Evolutionary conservation across 2,888 invertebrate species (phyloP).

Genomic region (Phrixothrix hirtus): DNA sequence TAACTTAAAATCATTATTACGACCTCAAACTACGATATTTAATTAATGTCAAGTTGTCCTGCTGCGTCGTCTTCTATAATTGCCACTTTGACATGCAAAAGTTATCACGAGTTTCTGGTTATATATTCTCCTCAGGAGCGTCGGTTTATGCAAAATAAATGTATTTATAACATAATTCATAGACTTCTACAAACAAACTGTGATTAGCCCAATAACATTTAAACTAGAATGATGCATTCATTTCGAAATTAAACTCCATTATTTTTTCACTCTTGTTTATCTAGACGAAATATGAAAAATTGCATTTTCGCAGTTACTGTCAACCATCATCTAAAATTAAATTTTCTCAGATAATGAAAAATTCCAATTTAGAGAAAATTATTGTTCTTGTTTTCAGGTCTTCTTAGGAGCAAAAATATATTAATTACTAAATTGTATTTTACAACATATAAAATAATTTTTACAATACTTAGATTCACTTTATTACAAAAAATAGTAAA

Average conservation of each 20-base stretch:
- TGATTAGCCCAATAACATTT: no score
- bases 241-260: no score
- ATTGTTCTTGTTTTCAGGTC: no score
- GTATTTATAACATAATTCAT: constrained; percentile 24
- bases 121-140: constrained; percentile 23
- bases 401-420: no score
- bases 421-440: no score
- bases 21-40: constrained; percentile 13
- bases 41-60: constrained; percentile 32
- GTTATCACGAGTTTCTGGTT: constrained; percentile 27
- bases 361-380: background rate
- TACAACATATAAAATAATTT: no score
- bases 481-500: no score
- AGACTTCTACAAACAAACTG: constrained; percentile 9
- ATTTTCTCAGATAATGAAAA: background rate
- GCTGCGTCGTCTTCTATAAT: constrained; percentile 23
- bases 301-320: no score
- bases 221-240: no score
- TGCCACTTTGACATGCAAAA: constrained; percentile 31
- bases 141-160: constrained; percentile 33
- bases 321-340: no score
- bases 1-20: constrained; percentile 13
- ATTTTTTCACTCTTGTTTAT: no score
- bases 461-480: no score
- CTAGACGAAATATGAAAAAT: background rate